Conservation (phyloP, 2,888 invertebrate genomes). For the Vannuccia rotundouncinata region DNA sequence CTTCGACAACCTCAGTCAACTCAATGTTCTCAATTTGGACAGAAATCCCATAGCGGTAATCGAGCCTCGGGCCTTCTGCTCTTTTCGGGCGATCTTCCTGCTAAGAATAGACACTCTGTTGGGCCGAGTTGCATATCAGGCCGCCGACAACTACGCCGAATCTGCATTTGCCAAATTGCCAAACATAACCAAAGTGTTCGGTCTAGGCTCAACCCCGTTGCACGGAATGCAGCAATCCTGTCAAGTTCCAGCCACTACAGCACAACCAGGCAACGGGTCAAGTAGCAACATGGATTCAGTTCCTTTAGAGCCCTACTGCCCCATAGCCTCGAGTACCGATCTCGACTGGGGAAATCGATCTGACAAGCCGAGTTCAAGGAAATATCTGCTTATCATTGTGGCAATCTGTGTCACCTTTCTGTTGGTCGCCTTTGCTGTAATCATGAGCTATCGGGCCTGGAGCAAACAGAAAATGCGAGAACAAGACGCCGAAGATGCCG, state of each 20-base stretch:
- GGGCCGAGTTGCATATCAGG: slow-evolving; percentile 7
- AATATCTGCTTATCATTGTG: slow-evolving; percentile 35
- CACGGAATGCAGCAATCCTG: not conserved
- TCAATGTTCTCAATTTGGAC: slow-evolving; percentile 6
- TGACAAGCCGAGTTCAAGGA: slow-evolving; percentile 23
- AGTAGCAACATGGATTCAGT: not conserved
- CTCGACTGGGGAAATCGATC: slow-evolving; percentile 17
- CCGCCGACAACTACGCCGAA: not conserved
- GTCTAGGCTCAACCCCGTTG: not conserved
- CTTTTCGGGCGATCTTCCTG: slow-evolving; percentile 4
- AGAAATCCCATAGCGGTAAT: slow-evolving; percentile 34
- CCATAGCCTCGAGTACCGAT: slow-evolving; percentile 20
- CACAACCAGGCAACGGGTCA: not conserved
- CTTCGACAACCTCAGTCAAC: not conserved
- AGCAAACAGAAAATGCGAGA: slow-evolving; percentile 31
- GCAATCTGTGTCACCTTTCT: slow-evolving; percentile 33
- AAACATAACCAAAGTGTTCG: slow-evolving; percentile 14
- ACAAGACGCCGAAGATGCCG: not conserved
- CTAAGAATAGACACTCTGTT: slow-evolving; percentile 5
- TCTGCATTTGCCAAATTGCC: slow-evolving; percentile 29
- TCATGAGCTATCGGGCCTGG: slow-evolving; percentile 38
- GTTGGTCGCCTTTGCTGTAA: slow-evolving; percentile 34
- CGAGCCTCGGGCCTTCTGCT: slow-evolving; percentile 21
- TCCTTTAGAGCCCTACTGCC: not conserved
- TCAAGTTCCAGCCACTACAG: not conserved